Percentiles rank a stretch among this genome's conserved stretches.
Conservation (phyloP, 2,113 vertebrate genomes). For the Tupaia tana region DNA sequence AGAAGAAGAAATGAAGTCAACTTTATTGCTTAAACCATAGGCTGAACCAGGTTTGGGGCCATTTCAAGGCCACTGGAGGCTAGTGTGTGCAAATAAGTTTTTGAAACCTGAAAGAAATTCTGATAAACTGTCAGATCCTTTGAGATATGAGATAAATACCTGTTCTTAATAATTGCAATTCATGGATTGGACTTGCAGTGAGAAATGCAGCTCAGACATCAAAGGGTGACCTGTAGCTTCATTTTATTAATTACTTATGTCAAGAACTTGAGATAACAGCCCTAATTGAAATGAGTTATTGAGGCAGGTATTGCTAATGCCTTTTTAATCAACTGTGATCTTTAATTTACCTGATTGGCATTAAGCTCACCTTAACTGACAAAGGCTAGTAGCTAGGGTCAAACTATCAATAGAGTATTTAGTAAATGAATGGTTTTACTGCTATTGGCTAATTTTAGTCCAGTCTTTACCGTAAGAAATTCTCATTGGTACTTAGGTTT, state of each 20-base stretch:
- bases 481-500: neutral
- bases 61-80: neutral
- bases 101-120: constrained; percentile 28
- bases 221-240: neutral
- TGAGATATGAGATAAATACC: constrained; percentile 14
- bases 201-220: neutral
- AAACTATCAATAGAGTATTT: neutral
- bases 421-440: neutral
- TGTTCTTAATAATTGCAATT: neutral
- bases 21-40: neutral
- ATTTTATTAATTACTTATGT: constrained; percentile 2
- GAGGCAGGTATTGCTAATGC: neutral
- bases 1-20: neutral
- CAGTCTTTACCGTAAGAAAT: neutral
- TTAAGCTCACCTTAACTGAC: neutral
- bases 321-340: neutral
- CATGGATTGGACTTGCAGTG: neutral
- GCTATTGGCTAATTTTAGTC: neutral
- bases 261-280: neutral
- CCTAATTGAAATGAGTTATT: constrained; percentile 4
- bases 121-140: neutral
- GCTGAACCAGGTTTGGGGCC: neutral
- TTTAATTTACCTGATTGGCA: neutral
- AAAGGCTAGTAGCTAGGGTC: neutral
- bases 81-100: neutral